Conservation (phyloP, 2,888 invertebrate genomes). For the Epinotia nisella region DNA sequence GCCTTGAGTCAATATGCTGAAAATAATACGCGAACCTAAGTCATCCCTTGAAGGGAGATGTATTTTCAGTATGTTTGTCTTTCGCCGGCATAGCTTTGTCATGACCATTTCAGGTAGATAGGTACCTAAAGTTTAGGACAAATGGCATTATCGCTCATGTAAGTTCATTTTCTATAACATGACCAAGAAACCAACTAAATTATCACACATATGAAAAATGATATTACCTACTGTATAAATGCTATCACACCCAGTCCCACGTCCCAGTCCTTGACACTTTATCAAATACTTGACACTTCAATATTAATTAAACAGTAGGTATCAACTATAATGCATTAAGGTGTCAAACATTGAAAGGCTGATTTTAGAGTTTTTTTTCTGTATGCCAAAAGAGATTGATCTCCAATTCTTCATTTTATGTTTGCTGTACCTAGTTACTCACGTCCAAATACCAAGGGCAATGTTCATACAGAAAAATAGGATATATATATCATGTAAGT, state of each 20-base stretch:
- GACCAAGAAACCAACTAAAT: no score
- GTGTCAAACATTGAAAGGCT: neutral
- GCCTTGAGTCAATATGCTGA: conserved; percentile 40
- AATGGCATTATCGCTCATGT: neutral
- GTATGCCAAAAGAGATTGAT: neutral
- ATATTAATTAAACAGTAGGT: no score
- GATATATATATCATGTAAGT: conserved; percentile 34
- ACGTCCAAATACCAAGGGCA: conserved; percentile 5
- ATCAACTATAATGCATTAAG: no score
- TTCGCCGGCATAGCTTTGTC: conserved; percentile 17
- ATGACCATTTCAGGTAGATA: neutral
- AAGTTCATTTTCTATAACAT: neutral
- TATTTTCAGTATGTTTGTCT: conserved; percentile 38
- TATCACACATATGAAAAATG: no score
- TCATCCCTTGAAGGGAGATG: conserved; percentile 24
- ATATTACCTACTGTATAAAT: no score
- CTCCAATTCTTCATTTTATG: neutral
- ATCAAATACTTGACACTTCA: no score
- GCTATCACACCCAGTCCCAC: no score
- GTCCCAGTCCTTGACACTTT: no score
- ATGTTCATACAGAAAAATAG: conserved; percentile 18
- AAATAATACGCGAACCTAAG: conserved; percentile 34
- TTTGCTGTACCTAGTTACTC: neutral
- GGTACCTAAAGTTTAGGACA: neutral
- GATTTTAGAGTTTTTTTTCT: neutral